These are phyloP conservation scores for Phocides pigmalion DNA, from an alignment of 1,140 invertebrate species.

Conservation along the genomic window DNA sequence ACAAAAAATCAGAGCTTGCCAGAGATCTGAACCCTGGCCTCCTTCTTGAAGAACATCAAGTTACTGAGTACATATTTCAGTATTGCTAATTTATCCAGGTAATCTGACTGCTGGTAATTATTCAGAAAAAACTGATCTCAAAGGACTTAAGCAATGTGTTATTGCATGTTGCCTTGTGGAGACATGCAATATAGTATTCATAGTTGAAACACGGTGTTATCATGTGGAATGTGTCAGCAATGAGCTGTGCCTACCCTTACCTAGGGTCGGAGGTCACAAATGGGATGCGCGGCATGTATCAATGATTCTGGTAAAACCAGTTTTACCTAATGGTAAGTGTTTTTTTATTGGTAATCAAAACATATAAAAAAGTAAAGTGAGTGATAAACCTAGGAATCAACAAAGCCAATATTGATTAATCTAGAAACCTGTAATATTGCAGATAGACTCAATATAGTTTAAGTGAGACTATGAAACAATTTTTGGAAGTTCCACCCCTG, in stretches of 20 bases:
- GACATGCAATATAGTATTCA: slow-evolving; percentile 91
- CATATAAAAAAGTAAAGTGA: too few species aligned
- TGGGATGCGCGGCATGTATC: slow-evolving; percentile 84
- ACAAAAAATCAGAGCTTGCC: too few species aligned
- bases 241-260: slow-evolving; percentile 88
- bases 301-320: slow-evolving; percentile 91
- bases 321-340: slow-evolving; percentile 65
- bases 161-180: slow-evolving; percentile 88
- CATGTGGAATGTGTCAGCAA: slow-evolving; percentile 89
- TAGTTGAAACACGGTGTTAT: slow-evolving; percentile 90
- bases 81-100: slow-evolving; percentile 56
- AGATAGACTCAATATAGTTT: too few species aligned
- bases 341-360: too few species aligned
- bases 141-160: slow-evolving; percentile 87
- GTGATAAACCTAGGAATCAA: too few species aligned
- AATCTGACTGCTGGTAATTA: slow-evolving; percentile 86
- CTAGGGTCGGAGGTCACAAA: slow-evolving; percentile 82
- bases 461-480: too few species aligned
- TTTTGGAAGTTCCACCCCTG: too few species aligned
- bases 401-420: too few species aligned
- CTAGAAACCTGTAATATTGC: too few species aligned
- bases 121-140: slow-evolving; percentile 83
- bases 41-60: too few species aligned
- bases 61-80: too few species aligned
- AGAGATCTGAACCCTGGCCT: too few species aligned